Percentiles rank a stretch among this genome's conserved stretches.
phyloP scores from a whole-genome alignment of 2,113 vertebrate species.

The Phrynocephalus versicolor region DNA sequence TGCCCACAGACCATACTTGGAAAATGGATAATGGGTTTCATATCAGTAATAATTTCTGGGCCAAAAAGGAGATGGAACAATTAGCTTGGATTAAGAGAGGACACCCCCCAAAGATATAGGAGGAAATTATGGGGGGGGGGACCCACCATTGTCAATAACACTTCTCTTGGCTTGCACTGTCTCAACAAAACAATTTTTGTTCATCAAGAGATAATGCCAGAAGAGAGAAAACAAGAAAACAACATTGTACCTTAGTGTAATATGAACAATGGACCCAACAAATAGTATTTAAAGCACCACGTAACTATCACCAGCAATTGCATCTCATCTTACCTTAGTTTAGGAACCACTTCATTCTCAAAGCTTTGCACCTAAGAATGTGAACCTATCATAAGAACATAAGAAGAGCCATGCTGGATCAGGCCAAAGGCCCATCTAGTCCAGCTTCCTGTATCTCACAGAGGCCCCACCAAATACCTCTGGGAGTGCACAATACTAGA shows the following conservation, averaged over 20 bases:
- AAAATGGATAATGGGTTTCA: background rate
- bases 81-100: background rate
- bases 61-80: background rate
- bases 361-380: background rate
- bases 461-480: too few species aligned
- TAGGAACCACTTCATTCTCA: background rate
- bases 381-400: background rate
- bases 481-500: too few species aligned
- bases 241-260: background rate
- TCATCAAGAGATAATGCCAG: background rate
- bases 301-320: background rate
- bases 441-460: too few species aligned
- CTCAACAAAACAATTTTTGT: background rate
- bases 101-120: background rate
- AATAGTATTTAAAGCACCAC: background rate
- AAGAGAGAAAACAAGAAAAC: background rate
- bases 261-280: constrained; percentile 5
- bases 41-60: constrained; percentile 8
- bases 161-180: background rate
- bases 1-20: background rate
- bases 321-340: background rate
- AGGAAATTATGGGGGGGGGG: too few species aligned
- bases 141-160: background rate
- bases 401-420: too few species aligned
- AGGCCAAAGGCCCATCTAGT: too few species aligned